Conservation (phyloP, 1,140 invertebrate genomes). For the Bathynomus jamesi region DNA sequence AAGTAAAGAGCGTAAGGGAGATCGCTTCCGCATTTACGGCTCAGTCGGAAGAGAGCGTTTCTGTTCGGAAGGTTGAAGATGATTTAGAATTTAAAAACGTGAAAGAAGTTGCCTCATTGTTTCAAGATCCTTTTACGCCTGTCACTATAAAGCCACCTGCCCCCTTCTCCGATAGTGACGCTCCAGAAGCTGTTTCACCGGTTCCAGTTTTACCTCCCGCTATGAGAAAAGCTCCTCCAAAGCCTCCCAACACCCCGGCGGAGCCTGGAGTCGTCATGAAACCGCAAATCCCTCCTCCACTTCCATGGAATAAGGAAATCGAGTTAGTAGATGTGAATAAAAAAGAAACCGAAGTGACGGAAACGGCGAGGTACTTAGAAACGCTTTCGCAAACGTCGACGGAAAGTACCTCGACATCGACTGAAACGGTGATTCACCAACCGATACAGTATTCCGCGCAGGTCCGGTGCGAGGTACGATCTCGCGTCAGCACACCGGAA, state of each 20-base stretch:
- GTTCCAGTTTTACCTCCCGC: constrained; percentile 34
- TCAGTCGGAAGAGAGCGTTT: not conserved
- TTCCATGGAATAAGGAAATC: constrained; percentile 23
- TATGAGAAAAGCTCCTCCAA: constrained; percentile 23
- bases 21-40: constrained; percentile 6
- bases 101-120: constrained; percentile 30
- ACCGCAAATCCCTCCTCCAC: not conserved
- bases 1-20: constrained; percentile 10
- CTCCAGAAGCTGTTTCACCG: constrained; percentile 22
- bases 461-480: constrained; percentile 34
- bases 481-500: constrained; percentile 32
- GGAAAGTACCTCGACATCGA: constrained; percentile 30
- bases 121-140: constrained; percentile 32
- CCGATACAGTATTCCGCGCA: constrained; percentile 34
- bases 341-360: no score
- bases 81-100: constrained; percentile 18
- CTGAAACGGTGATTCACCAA: constrained; percentile 24
- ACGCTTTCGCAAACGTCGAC: constrained; percentile 31
- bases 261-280: not conserved
- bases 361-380: constrained; percentile 29
- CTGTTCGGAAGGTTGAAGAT: constrained; percentile 6
- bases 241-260: constrained; percentile 14
- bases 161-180: constrained; percentile 10
- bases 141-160: constrained; percentile 26
- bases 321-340: no score